Base-by-base conservation (phyloP, 2,888 invertebrate species). In the Melanchra persicariae region DNA sequence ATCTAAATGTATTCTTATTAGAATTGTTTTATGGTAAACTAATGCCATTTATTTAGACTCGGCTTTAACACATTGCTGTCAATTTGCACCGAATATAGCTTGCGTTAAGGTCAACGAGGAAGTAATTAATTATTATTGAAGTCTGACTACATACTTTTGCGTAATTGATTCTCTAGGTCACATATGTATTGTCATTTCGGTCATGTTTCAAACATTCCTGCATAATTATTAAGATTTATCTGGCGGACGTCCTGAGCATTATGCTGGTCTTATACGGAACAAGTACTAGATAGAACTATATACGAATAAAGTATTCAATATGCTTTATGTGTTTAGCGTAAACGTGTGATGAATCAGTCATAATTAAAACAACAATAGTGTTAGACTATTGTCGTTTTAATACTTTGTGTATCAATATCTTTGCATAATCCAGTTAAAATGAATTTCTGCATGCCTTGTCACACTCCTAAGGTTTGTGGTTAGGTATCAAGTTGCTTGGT, bases 111-210 rank as follows among this genome's bases (percentile, higher is more conserved):
- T 81, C 80, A 79, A 81, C 72, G 76, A 90, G 91, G 90, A 91
- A 90, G 85, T 87, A 67, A 83, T 80, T 88, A 86, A 89, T 89
- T 85, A 89, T 89, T 85, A 89, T 86, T 80, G 66, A 85, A 83
- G 79, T 81, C 78, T 69, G 80, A 78, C 70, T 64, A 68, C 77
- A 81, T 67, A 79, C 83, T 86, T n/a, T 65, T 60, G 67, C 64
- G 70, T 76, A 83, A 87, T 88, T 89, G 79, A 87, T 87, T 87
- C 87, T 90, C 88, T 90, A 89, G 89, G 87, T 87, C 87, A 88
- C 63, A 62, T 74, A 74, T 83, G 77, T 77, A 82, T 87, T 87
- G 70, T 83, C 77, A 88, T 88, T 88, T 88, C 64, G 73, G 82
- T 88, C 87, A 87, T 79, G 82, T 82, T 74, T 68, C 54, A 73